Evolutionary conservation across 1,140 invertebrate species (phyloP), one percentile per base, ranked within the genome.

Genomic region (Drosophila eugracilis): DNA sequence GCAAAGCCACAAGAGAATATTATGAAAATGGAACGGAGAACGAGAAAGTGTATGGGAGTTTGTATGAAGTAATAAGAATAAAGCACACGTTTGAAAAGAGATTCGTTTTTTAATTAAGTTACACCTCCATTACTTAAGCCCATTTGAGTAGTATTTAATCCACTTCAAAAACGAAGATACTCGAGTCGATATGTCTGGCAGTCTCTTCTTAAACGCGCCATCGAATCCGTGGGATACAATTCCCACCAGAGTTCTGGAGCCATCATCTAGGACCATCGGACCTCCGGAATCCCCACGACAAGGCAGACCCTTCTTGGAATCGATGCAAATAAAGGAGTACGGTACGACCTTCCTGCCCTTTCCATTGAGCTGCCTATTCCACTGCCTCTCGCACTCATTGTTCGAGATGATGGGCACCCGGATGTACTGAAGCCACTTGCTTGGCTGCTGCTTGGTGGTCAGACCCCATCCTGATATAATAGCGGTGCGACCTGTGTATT

Each of bases 41-140:
- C 39, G 22, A 30, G 53, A 55, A 58, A 63, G 59, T 65, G 78
- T 83, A 75, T 60, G 77, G 58, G 42, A 78, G 78, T 89, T 88
- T 88, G 75, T 88, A 89, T 75, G 63, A 86, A 86, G 78, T 76
- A 89, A 88, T 83, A 78, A 88, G 75, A 88, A 88, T 88, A 86
- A 88, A 88, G 84, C 83, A 88, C 83, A 86, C 76, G 83, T 88
- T 88, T 88, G 84, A 86, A 78, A 86, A 83, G 58, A 86, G 58
- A 54, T 52, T 19, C 21, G 37, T 4, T 10, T 50, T 59, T 72
- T 72, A 36, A 42, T 59, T 3, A n/a, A n/a, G n/a, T 14, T 45
- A 7, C 5, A 15, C 6, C 12, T 15, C 10, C 21, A 19, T 21
- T 22, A 42, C 1, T 37, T 50, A 10, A 77, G 50, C 3, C 39